phyloP scores from a whole-genome alignment of 1,140 invertebrate species.

The Grapholita molesta region DNA sequence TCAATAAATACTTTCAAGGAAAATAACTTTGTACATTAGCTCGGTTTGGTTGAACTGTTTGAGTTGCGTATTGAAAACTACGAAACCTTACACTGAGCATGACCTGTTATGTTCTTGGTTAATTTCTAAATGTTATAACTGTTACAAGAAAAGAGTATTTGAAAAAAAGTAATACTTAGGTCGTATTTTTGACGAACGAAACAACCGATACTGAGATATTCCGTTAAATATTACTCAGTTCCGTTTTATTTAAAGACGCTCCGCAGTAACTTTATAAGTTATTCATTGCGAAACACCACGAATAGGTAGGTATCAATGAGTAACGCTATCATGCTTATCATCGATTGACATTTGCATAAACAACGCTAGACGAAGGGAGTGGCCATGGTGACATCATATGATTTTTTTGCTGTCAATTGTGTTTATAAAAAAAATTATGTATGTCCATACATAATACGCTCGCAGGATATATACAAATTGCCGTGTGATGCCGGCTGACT shows the following conservation, averaged over 20 bases:
- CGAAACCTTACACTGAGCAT: too few relatives aligned
- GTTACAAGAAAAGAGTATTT: too few relatives aligned
- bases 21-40: too few relatives aligned
- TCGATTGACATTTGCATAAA: constrained; percentile 7
- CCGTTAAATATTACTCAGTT: background rate
- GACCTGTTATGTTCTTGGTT: too few relatives aligned
- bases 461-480: too few relatives aligned
- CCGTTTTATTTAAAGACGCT: background rate
- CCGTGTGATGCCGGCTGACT: too few relatives aligned
- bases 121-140: too few relatives aligned
- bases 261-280: background rate
- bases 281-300: background rate
- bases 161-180: too few relatives aligned
- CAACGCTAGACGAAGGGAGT: constrained; percentile 8
- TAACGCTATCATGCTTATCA: constrained; percentile 5
- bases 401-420: background rate
- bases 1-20: too few relatives aligned
- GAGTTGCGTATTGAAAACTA: too few relatives aligned
- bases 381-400: background rate
- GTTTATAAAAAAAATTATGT: background rate
- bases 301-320: background rate
- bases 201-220: background rate
- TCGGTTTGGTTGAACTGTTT: too few relatives aligned
- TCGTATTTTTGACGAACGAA: background rate
- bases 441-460: too few relatives aligned